A percentile compares a stretch with the other conserved stretches of the same genome.
These are phyloP conservation scores for Cerceris ruficornis DNA, from an alignment of 2,888 invertebrate species.

Conservation along the genomic window DNA sequence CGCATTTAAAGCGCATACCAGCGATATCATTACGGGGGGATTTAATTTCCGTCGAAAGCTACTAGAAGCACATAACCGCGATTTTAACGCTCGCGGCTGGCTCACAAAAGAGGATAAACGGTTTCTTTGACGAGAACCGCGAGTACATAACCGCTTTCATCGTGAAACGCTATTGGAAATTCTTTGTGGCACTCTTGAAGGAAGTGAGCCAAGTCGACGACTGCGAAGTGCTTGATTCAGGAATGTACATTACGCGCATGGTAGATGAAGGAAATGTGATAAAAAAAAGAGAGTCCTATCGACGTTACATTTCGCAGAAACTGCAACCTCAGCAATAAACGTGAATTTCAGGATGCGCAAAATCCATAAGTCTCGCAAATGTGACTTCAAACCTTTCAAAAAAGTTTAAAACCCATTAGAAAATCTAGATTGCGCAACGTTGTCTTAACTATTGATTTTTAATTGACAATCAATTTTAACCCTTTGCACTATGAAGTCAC, in stretches of 20 bases:
- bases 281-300: background rate
- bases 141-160: conserved; percentile 41
- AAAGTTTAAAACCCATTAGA: too few species aligned
- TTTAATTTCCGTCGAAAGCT: background rate
- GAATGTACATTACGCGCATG: background rate
- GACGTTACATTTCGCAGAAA: background rate
- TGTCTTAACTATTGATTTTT: too few species aligned
- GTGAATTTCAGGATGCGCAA: too few species aligned
- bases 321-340: too few species aligned
- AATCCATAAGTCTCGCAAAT: too few species aligned
- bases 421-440: too few species aligned
- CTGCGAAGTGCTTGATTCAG: conserved; percentile 39
- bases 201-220: conserved; percentile 25
- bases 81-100: conserved; percentile 36
- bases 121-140: conserved; percentile 44
- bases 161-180: conserved; percentile 61
- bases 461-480: too few species aligned
- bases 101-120: conserved; percentile 47
- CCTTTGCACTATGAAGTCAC: too few species aligned
- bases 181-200: conserved; percentile 53
- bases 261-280: background rate
- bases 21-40: background rate
- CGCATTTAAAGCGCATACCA: background rate
- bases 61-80: conserved; percentile 16
- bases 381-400: too few species aligned